phyloP scores from a whole-genome alignment of 2,113 vertebrate genomes.

The Dasyurus viverrinus region DNA sequence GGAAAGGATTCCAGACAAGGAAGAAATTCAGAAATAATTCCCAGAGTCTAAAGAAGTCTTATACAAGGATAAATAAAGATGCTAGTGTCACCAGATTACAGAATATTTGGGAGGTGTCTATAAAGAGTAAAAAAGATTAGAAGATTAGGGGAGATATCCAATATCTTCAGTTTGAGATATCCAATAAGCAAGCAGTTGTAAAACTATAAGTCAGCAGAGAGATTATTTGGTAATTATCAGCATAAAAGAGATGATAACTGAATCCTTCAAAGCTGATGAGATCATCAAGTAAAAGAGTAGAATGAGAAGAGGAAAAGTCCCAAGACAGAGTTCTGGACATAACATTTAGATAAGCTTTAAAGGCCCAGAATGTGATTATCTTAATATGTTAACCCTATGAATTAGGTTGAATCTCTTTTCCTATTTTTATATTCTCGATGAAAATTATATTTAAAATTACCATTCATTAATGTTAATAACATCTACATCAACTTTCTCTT shows the following conservation, averaged over 20 bases:
- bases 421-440: constrained; percentile 64
- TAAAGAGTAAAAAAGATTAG: too few species aligned
- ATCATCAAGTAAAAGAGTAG: background rate
- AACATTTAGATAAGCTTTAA: background rate
- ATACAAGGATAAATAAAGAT: too few species aligned
- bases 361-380: background rate
- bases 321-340: background rate
- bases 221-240: background rate
- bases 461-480: constrained; percentile 72
- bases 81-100: too few species aligned
- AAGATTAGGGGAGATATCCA: too few species aligned
- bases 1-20: too few species aligned
- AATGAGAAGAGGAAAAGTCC: background rate
- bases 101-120: too few species aligned
- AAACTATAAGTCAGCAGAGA: background rate
- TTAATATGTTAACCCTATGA: background rate
- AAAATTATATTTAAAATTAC: constrained; percentile 72
- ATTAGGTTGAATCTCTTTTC: constrained; percentile 60
- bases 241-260: background rate
- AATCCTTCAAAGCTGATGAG: background rate
- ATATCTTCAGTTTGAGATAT: too few species aligned
- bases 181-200: background rate
- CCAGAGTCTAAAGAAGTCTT: too few species aligned
- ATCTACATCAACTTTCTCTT: constrained; percentile 69
- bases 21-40: too few species aligned